phyloP scores from a whole-genome alignment of 2,113 vertebrate genomes.

The Oxygymnocypris stewartii region DNA sequence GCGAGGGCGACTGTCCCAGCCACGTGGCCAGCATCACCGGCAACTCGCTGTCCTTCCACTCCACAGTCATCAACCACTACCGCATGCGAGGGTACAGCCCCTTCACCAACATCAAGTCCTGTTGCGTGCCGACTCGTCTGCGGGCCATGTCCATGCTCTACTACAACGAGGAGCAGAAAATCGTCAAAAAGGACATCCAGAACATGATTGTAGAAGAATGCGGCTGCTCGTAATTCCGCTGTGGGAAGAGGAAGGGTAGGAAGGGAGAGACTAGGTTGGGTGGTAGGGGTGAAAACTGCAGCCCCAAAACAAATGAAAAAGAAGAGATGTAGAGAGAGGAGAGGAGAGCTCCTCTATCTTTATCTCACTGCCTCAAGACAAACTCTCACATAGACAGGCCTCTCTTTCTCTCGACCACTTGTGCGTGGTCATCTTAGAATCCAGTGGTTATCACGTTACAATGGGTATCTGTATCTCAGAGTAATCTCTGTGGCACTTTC shows the following conservation, averaged over 20 bases:
- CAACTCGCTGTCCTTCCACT: conserved; percentile 92
- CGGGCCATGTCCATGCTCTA: conserved; percentile 99
- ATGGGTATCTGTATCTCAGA: conserved; percentile 56
- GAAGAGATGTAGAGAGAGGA: conserved; percentile 47
- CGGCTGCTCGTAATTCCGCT: conserved; percentile 84
- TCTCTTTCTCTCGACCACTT: conserved; percentile 55
- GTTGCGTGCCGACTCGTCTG: conserved; percentile 94
- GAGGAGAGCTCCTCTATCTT: conserved; percentile 38
- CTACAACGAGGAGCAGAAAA: conserved; percentile 96
- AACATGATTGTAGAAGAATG: conserved; percentile 99
- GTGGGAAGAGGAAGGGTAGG: conserved; percentile 38
- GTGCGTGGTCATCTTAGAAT: conserved; percentile 56
- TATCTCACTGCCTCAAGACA: conserved; percentile 48
- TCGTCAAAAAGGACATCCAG: conserved; percentile 98
- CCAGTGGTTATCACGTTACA: conserved; percentile 44
- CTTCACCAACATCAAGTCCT: conserved; percentile 92
- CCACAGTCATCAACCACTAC: conserved; percentile 97
- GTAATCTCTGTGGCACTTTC: conserved; percentile 73
- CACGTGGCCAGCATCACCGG: conserved; percentile 92
- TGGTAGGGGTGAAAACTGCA: conserved; percentile 21
- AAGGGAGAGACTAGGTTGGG: conserved; percentile 22
- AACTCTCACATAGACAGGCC: conserved; percentile 48
- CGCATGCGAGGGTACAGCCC: conserved; percentile 92
- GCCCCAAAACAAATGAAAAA: conserved; percentile 35
- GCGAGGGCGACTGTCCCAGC: conserved; percentile 94